Conservation (phyloP, 1,140 invertebrate genomes). For the Zaprionus inermis region DNA sequence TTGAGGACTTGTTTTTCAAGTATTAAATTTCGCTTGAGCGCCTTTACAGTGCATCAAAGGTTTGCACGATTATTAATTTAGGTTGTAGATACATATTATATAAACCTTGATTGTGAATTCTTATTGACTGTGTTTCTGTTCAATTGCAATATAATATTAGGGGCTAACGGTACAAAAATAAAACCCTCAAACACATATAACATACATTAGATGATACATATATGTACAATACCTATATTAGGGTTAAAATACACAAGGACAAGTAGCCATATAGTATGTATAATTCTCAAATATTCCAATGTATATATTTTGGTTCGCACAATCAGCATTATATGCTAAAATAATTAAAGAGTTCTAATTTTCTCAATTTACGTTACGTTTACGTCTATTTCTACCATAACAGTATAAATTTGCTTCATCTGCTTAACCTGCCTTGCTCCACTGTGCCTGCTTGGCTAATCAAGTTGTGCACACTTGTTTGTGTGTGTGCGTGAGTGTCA, state of each 20-base stretch:
- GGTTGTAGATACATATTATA: too few relatives aligned
- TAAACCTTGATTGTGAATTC: not conserved
- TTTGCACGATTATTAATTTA: not conserved
- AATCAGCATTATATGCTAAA: not conserved
- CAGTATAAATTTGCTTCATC: not conserved
- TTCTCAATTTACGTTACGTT: not conserved
- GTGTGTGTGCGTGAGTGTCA: constrained; percentile 35
- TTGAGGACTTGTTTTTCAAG: constrained; percentile 41
- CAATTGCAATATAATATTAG: not conserved
- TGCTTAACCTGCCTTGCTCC: constrained; percentile 31
- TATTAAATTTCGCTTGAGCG: constrained; percentile 33
- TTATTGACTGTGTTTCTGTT: not conserved
- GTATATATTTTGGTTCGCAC: constrained; percentile 1
- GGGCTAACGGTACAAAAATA: not conserved
- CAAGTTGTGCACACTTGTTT: constrained; percentile 35
- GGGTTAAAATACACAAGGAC: constrained; percentile 21
- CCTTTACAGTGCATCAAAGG: constrained; percentile 32
- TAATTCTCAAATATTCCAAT: constrained; percentile 1
- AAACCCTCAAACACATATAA: not conserved
- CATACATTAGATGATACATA: not conserved
- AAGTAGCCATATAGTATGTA: not conserved
- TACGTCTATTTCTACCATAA: not conserved
- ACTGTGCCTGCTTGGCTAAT: constrained; percentile 59
- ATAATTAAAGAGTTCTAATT: not conserved
- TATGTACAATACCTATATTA: constrained; percentile 22